A percentile compares a stretch with the other conserved stretches of the same genome.
These are phyloP conservation scores for Pachyuromys duprasi DNA, from an alignment of 2,797 vertebrate species.

Conservation along the genomic window DNA sequence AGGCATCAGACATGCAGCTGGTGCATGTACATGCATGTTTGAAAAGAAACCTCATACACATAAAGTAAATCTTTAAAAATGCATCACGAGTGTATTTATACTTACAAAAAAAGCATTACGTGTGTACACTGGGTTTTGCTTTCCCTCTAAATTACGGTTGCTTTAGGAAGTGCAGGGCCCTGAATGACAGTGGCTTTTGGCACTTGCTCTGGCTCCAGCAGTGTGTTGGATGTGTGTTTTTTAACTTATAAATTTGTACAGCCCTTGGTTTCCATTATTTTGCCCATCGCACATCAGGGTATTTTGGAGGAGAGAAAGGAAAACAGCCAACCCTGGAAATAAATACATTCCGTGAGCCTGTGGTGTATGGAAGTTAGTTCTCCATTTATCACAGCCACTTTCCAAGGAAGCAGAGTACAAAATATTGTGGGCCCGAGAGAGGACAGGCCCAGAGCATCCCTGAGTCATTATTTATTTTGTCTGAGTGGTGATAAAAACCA, in stretches of 20 bases:
- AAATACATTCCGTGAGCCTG: conserved; percentile 51
- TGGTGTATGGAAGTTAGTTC: background rate
- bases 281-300: conserved; percentile 12
- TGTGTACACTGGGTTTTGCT: conserved; percentile 4
- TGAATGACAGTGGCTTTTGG: conserved; percentile 28
- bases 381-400: conserved; percentile 66
- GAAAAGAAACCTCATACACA: background rate
- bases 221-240: background rate
- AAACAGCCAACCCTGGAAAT: conserved; percentile 9
- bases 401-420: conserved; percentile 57
- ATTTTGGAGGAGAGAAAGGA: conserved; percentile 36
- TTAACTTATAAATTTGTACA: background rate
- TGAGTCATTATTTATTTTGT: conserved; percentile 48
- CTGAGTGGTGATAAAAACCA: conserved; percentile 60
- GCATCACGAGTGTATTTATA: background rate
- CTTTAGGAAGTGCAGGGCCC: conserved; percentile 28
- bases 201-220: background rate
- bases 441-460: conserved; percentile 51
- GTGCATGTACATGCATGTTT: background rate
- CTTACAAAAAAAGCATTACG: background rate
- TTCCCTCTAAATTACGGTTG: conserved; percentile 53
- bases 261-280: conserved; percentile 57
- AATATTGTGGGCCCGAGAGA: conserved; percentile 40
- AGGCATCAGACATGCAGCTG: background rate
- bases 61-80: background rate